These are phyloP conservation scores for Gyps fulvus DNA, from an alignment of 2,113 vertebrate species.

Conservation along the genomic window DNA sequence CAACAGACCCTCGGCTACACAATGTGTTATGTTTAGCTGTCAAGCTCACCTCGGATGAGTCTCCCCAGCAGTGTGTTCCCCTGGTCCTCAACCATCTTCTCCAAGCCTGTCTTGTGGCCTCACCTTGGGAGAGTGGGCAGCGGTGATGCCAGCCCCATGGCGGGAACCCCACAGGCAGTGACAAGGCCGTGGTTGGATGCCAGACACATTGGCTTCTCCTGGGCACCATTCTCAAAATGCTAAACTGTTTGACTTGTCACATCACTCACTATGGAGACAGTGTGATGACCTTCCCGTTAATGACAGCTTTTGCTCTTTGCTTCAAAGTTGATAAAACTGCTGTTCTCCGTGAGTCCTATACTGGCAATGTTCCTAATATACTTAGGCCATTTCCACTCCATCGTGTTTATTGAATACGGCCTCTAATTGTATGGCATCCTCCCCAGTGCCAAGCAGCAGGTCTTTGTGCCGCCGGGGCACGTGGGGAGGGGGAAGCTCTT, in stretches of 20 bases:
- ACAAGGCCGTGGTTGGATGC: neutral
- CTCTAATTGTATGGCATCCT: neutral
- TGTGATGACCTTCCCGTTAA: neutral
- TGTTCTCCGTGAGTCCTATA: neutral
- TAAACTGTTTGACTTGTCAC: neutral
- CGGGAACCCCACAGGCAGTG: neutral
- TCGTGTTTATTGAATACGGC: neutral
- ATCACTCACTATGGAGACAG: neutral
- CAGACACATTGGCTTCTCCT: neutral
- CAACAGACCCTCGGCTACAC: neutral
- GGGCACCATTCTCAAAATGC: neutral
- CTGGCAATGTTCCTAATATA: neutral
- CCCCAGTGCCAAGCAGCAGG: neutral
- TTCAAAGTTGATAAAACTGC: neutral
- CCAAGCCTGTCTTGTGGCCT: neutral
- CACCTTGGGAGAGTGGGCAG: rapidly evolving
- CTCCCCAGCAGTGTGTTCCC: neutral
- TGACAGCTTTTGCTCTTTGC: neutral
- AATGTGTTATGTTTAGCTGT: neutral
- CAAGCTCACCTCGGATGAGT: neutral
- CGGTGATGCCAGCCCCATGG: neutral
- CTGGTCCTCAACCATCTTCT: neutral
- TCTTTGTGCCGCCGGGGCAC: rapidly evolving
- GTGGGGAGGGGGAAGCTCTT: neutral
- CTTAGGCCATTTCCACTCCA: neutral